Percentiles rank a stretch among this genome's conserved stretches.
Conservation (phyloP, 2,797 vertebrate genomes). For the Poeciliopsis infans region DNA sequence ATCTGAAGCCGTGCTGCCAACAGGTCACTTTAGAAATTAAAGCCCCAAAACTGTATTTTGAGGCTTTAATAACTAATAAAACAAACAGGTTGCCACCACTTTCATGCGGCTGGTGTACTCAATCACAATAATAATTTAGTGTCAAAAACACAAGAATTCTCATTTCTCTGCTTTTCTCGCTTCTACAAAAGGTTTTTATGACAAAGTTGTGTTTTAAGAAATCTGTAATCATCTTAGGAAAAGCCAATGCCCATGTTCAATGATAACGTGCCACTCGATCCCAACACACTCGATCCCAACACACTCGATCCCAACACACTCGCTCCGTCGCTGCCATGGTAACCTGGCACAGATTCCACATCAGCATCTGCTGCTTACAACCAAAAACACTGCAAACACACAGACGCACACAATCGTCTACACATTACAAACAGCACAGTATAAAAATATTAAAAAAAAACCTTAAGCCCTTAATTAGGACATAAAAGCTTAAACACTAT, state of each 20-base stretch:
- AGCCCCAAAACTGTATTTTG: neutral
- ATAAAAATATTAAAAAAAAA: conserved; percentile 36
- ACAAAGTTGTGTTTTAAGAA: neutral
- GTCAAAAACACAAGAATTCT: neutral
- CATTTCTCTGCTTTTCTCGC: neutral
- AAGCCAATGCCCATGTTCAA: conserved; percentile 48
- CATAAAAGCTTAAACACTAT: conserved; percentile 10
- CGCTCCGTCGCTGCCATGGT: conserved; percentile 67
- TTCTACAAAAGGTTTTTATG: neutral
- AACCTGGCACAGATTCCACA: conserved; percentile 69
- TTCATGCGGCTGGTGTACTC: neutral
- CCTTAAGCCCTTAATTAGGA: conserved; percentile 56
- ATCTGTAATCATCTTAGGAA: neutral
- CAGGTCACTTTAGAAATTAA: conserved; percentile 59
- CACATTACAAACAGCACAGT: conserved; percentile 27
- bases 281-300: too few relatives aligned
- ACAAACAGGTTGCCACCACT: too few relatives aligned
- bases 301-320: conserved; percentile 55
- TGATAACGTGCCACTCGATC: conserved; percentile 56
- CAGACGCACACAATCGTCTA: conserved; percentile 13
- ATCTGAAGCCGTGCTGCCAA: conserved; percentile 41
- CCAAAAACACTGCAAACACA: conserved; percentile 36
- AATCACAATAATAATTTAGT: neutral
- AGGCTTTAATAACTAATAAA: too few relatives aligned
- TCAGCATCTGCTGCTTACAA: conserved; percentile 74